phyloP scores from a whole-genome alignment of 2,797 vertebrate species.

The Hoplostethus mediterraneus region DNA sequence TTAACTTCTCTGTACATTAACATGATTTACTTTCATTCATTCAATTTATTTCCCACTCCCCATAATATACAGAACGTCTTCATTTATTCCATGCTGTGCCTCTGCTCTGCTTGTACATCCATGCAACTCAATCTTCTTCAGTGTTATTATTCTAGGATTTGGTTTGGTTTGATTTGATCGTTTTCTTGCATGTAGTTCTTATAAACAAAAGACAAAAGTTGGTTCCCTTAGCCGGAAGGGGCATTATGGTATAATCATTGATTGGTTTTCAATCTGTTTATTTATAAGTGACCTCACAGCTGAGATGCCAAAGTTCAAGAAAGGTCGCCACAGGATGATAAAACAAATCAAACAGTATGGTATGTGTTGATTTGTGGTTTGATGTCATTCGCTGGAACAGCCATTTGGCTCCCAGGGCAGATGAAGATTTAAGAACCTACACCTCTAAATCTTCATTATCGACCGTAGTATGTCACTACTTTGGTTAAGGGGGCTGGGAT shows the following conservation, averaged over 20 bases:
- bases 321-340: constrained; percentile 35
- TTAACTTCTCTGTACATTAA: constrained; percentile 34
- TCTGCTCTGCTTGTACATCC: constrained; percentile 64
- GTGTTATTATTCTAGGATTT: constrained; percentile 44
- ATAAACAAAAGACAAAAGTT: constrained; percentile 37
- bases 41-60: constrained; percentile 12
- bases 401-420: constrained; percentile 47
- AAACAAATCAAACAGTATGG: constrained; percentile 44
- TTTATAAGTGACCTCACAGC: constrained; percentile 69
- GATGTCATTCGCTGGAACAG: constrained; percentile 57
- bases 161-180: constrained; percentile 42
- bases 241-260: constrained; percentile 44
- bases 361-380: neutral
- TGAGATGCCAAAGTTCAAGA: constrained; percentile 80
- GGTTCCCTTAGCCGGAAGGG: constrained; percentile 42
- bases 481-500: constrained; percentile 38
- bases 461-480: constrained; percentile 32
- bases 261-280: constrained; percentile 57
- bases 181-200: constrained; percentile 52
- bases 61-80: constrained; percentile 52
- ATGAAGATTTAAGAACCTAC: constrained; percentile 39
- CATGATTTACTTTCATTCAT: constrained; percentile 27
- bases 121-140: constrained; percentile 34
- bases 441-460: constrained; percentile 49
- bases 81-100: constrained; percentile 68